Evolutionary conservation across 2,888 invertebrate genomes (phyloP).

Genomic region (Epinotia bilunana): DNA sequence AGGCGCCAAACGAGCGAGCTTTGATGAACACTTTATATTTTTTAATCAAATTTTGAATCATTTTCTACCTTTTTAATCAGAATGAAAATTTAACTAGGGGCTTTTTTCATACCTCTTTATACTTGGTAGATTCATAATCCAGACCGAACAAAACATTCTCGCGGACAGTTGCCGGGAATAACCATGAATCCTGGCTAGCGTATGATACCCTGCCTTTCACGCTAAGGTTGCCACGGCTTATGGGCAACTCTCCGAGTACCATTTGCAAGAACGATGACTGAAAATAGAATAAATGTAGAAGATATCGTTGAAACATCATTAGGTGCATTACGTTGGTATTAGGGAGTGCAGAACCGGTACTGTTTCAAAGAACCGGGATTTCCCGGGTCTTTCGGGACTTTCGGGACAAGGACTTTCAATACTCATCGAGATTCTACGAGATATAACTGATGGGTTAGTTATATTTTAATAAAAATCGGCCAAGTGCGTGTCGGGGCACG

Average conservation of each 20-base stretch:
- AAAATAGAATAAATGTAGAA: slow-evolving; percentile 47
- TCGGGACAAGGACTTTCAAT: too few species aligned
- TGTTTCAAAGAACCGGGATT: too few species aligned
- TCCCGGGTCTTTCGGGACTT: too few species aligned
- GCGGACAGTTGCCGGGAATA: slow-evolving; percentile 89
- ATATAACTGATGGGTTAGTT: too few species aligned
- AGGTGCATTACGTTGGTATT: too few species aligned
- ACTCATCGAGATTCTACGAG: too few species aligned
- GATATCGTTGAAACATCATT: neutral
- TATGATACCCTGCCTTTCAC: slow-evolving; percentile 88
- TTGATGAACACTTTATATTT: too few species aligned
- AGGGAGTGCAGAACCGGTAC: too few species aligned
- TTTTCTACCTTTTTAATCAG: neutral
- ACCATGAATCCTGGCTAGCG: slow-evolving; percentile 94
- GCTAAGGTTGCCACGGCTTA: slow-evolving; percentile 83
- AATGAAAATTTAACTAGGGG: neutral
- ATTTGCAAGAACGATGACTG: slow-evolving; percentile 87
- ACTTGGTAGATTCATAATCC: slow-evolving; percentile 85
- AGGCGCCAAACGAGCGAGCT: too few species aligned
- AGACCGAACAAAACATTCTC: slow-evolving; percentile 94
- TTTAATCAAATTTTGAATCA: too few species aligned
- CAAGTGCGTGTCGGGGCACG: too few species aligned
- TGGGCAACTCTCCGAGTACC: slow-evolving; percentile 88
- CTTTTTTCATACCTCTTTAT: slow-evolving; percentile 80
- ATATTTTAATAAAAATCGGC: too few species aligned